These are phyloP conservation scores for Copsychus sechellarum DNA, from an alignment of 2,113 vertebrate species.

Conservation along the genomic window DNA sequence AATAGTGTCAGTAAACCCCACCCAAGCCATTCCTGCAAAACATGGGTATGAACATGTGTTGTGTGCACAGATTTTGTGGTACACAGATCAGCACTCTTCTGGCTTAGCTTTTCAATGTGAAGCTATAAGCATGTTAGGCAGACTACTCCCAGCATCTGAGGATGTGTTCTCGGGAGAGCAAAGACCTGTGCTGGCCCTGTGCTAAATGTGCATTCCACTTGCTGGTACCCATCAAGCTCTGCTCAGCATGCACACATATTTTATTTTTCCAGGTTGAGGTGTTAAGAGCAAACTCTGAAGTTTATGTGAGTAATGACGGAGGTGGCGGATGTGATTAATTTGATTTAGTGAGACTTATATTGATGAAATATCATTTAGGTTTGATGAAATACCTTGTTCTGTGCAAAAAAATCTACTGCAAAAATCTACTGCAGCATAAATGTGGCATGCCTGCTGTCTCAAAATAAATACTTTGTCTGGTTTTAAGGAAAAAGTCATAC, in stretches of 20 bases:
- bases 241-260: accelerated
- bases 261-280: background rate
- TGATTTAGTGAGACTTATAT: background rate
- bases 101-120: background rate
- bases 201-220: background rate
- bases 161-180: background rate
- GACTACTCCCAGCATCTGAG: background rate
- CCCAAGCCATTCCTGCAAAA: background rate
- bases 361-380: background rate
- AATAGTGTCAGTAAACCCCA: background rate
- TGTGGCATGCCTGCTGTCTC: background rate
- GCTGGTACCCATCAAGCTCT: background rate
- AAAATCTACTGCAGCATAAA: background rate
- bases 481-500: background rate
- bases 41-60: background rate
- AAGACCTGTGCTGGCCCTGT: background rate
- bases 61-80: background rate
- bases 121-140: background rate
- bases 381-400: background rate
- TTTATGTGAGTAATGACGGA: background rate
- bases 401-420: background rate
- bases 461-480: background rate
- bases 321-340: background rate
- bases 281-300: background rate
- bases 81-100: background rate